Evolutionary conservation across 2,797 vertebrate species (phyloP).

Genomic region (Arnoldichthys spilopterus): DNA sequence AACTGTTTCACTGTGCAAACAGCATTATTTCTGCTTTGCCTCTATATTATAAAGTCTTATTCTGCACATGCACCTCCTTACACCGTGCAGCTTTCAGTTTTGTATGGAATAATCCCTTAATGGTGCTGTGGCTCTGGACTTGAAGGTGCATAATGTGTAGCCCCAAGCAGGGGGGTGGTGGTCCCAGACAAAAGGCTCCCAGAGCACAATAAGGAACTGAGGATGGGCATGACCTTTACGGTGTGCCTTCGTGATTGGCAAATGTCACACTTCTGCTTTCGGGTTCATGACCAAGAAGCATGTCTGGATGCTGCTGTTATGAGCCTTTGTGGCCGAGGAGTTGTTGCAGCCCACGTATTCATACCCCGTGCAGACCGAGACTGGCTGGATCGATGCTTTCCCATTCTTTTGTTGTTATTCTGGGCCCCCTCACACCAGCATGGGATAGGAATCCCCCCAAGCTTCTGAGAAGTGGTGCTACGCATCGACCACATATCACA

Average conservation of each 20-base stretch:
- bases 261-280: neutral
- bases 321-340: constrained; percentile 1
- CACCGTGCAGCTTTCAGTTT: neutral
- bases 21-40: neutral
- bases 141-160: neutral
- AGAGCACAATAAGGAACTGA: constrained; percentile 34
- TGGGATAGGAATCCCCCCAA: neutral
- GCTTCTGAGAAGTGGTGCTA: constrained; percentile 1
- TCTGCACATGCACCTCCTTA: neutral
- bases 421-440: neutral
- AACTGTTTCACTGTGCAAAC: neutral
- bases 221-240: neutral
- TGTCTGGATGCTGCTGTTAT: neutral
- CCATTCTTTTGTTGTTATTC: neutral
- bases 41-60: neutral
- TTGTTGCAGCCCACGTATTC: neutral
- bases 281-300: neutral
- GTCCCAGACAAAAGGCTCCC: constrained; percentile 51
- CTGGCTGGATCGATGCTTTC: neutral
- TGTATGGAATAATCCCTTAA: neutral
- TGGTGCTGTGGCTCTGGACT: neutral
- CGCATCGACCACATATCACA: neutral
- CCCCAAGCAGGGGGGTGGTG: neutral
- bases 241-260: neutral
- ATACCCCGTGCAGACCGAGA: neutral